Evolutionary conservation across 2,888 invertebrate genomes (phyloP), one percentile per base, ranked within the genome.

Genomic region (Ophioninae sp.): DNA sequence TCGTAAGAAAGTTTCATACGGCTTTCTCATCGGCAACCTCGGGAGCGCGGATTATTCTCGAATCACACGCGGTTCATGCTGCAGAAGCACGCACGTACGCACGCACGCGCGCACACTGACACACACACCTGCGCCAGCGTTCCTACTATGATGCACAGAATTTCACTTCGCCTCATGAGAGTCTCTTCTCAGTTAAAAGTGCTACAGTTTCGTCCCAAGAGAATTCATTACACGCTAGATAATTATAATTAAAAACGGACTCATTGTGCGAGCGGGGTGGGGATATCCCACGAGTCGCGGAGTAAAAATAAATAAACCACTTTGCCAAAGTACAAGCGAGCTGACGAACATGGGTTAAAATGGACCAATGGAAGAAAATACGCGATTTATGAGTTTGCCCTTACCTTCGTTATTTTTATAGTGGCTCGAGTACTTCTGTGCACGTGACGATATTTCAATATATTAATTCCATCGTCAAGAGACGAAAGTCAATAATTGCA

Each of bases 241-340:
- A 89, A 90, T 91, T 89, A 90, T 91, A 91, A 91, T 91, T 90
- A 91, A 91, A 90, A 88, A 88, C 87, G 87, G 82, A 84, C 76
- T 73, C 87, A 91, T 91, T 91, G 91, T 91, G 90, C 87, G 83
- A 80, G 79, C 37, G 75, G 79, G 59, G 84, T 78, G 83, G 84
- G 77, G 83, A 65, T 72, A 82, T 90, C 91, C 86, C 91, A 90
- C 89, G 91, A 87, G 87, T 87, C 82, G 81, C 82, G 84, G 71
- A 85, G 61, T 58, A 69, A 37, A 72, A 69, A 63, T 71, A 81
- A 76, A 63, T 56, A 78, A 69, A 8, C 37, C 17, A 56, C 67
- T 72, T 51, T 22, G 65, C 67, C 69, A 39, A 64, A 72, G 39
- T 64, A 75, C 63, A 23, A 74, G 73, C 17, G n/a, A 20, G n/a